Evolutionary conservation across 2,113 vertebrate genomes (phyloP).

Genomic region (Pterocles gutturalis): DNA sequence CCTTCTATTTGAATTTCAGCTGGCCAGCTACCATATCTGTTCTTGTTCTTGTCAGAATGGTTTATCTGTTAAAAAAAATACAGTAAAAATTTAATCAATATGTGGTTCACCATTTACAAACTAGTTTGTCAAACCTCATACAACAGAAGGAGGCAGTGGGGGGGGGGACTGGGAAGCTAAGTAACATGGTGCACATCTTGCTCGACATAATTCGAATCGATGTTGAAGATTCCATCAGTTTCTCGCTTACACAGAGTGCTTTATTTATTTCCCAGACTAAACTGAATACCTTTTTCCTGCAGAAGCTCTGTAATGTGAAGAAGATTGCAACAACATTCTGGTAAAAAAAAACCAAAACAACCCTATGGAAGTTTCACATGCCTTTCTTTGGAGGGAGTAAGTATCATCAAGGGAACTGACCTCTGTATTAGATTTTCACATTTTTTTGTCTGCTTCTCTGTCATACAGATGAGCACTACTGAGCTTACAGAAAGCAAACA

Average conservation of each 20-base stretch:
- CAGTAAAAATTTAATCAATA: neutral
- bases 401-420: neutral
- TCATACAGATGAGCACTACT: neutral
- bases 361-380: neutral
- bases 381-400: neutral
- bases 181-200: neutral
- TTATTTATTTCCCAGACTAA: neutral
- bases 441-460: neutral
- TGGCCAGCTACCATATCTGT: slow-evolving; percentile 77
- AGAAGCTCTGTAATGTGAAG: neutral
- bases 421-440: neutral
- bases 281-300: neutral
- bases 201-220: neutral
- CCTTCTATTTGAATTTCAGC: slow-evolving; percentile 68
- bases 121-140: neutral
- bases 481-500: neutral
- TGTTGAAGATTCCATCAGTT: neutral
- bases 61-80: slow-evolving; percentile 70
- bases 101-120: neutral
- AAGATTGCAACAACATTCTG: neutral
- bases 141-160: neutral
- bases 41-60: slow-evolving; percentile 60
- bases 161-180: neutral
- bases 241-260: neutral
- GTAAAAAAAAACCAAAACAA: neutral